Percentiles rank a stretch among this genome's conserved stretches.
phyloP scores from a whole-genome alignment of 2,113 vertebrate genomes.

The Platichthys flesus region DNA sequence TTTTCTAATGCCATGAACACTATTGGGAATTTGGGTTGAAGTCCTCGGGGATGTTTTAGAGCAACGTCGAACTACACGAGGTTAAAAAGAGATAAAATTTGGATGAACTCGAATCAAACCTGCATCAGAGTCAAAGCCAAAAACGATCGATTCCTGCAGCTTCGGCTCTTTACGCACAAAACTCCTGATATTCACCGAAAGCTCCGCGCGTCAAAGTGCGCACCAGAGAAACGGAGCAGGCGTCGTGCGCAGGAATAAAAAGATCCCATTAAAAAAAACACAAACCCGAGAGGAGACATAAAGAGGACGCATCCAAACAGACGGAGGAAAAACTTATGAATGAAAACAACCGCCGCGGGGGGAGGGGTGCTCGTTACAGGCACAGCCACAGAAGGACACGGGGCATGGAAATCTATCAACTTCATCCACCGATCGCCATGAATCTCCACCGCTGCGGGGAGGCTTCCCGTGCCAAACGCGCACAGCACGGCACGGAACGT shows the following conservation, averaged over 20 bases:
- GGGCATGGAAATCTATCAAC: constrained; percentile 44
- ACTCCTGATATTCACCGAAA: neutral
- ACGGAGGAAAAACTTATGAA: constrained; percentile 88
- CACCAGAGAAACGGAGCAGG: neutral
- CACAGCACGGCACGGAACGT: neutral
- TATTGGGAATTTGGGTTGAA: too few relatives aligned
- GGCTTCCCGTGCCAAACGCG: neutral
- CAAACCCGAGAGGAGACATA: constrained; percentile 38
- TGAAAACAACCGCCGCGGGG: constrained; percentile 87
- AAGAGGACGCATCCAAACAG: constrained; percentile 53
- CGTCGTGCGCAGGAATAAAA: constrained; percentile 12
- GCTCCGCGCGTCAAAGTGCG: constrained; percentile 3
- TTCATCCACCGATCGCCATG: constrained; percentile 15
- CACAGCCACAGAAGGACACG: constrained; percentile 51
- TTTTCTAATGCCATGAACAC: too few relatives aligned
- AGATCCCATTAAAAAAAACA: constrained; percentile 24
- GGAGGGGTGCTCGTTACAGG: constrained; percentile 71
- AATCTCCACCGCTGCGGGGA: neutral
- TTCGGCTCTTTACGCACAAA: constrained; percentile 1
- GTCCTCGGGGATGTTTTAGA: neutral
- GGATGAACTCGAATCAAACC: neutral
- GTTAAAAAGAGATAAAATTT: neutral
- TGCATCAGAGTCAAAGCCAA: neutral
- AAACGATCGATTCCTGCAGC: accelerated
- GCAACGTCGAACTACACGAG: neutral